phyloP scores from a whole-genome alignment of 2,888 invertebrate species.

The Drosophila diplacantha region DNA sequence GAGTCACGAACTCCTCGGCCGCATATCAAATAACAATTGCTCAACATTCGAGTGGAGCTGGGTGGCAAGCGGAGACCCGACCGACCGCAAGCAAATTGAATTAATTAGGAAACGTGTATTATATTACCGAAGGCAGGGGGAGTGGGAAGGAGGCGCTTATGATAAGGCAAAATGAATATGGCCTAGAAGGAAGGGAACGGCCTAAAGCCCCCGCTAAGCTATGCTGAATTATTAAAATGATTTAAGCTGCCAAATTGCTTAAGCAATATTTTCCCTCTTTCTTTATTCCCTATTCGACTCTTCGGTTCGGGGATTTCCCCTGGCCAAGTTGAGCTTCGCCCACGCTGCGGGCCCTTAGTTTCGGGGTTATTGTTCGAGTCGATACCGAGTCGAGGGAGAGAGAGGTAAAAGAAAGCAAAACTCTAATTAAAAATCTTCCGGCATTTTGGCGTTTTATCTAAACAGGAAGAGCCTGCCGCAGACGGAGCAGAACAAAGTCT shows the following conservation, averaged over 20 bases:
- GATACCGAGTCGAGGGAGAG: constrained; percentile 41
- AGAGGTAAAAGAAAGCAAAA: constrained; percentile 35
- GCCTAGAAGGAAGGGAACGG: not conserved
- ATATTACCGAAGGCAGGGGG: constrained; percentile 46
- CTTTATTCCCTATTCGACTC: constrained; percentile 23
- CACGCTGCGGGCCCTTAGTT: constrained; percentile 21
- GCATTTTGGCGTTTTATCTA: constrained; percentile 66
- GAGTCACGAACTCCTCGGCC: constrained; percentile 35
- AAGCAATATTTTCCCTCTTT: constrained; percentile 44
- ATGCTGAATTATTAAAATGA: constrained; percentile 61
- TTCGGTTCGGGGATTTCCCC: constrained; percentile 19
- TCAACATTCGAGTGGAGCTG: constrained; percentile 31
- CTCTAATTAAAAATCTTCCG: constrained; percentile 71
- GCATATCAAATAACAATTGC: constrained; percentile 48
- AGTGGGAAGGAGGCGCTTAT: not conserved
- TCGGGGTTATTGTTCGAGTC: constrained; percentile 54
- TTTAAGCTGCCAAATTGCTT: constrained; percentile 52
- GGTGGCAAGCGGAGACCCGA: constrained; percentile 4
- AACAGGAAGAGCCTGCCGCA: constrained; percentile 50
- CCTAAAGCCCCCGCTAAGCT: constrained; percentile 35
- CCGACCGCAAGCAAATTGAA: constrained; percentile 48
- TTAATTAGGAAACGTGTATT: constrained; percentile 62
- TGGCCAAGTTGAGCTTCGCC: not conserved
- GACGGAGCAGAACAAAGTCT: constrained; percentile 17
- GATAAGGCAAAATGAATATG: constrained; percentile 35